Percentiles rank a stretch among this genome's conserved stretches.
Conservation (phyloP, 2,797 vertebrate species). For the Rhinogobio ventralis region DNA sequence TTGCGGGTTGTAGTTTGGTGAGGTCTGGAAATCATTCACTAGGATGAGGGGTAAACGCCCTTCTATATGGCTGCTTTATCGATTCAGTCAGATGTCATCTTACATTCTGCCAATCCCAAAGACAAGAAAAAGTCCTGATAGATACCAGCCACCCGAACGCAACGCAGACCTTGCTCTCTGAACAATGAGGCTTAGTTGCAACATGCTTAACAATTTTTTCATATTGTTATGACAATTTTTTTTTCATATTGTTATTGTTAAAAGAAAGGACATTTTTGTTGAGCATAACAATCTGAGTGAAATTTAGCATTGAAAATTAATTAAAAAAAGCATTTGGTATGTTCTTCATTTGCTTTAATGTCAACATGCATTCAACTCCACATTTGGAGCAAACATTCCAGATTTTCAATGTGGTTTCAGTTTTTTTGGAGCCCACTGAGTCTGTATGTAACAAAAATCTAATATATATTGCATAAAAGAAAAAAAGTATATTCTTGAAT, state of each 20-base stretch:
- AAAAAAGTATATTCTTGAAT: too few relatives aligned
- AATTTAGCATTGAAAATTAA: not conserved
- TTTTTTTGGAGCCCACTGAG: not conserved
- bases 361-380: not conserved
- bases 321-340: not conserved
- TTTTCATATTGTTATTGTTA: not conserved
- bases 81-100: slow-evolving; percentile 19
- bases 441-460: not conserved
- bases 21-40: slow-evolving; percentile 65
- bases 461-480: too few relatives aligned
- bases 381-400: not conserved
- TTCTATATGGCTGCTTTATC: slow-evolving; percentile 56
- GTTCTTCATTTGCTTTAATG: not conserved
- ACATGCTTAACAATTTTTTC: not conserved
- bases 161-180: slow-evolving; percentile 26
- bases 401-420: not conserved
- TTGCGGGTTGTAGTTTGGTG: slow-evolving; percentile 32
- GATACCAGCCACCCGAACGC: not conserved
- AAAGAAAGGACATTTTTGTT: not conserved
- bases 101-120: slow-evolving; percentile 41
- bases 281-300: not conserved
- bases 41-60: slow-evolving; percentile 43
- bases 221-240: not conserved
- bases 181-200: slow-evolving; percentile 2
- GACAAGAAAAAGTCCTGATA: not conserved